A percentile compares a stretch with the other conserved stretches of the same genome.
Evolutionary conservation across 2,797 vertebrate species (phyloP).

Genomic region (Melanogrammus aeglefinus): DNA sequence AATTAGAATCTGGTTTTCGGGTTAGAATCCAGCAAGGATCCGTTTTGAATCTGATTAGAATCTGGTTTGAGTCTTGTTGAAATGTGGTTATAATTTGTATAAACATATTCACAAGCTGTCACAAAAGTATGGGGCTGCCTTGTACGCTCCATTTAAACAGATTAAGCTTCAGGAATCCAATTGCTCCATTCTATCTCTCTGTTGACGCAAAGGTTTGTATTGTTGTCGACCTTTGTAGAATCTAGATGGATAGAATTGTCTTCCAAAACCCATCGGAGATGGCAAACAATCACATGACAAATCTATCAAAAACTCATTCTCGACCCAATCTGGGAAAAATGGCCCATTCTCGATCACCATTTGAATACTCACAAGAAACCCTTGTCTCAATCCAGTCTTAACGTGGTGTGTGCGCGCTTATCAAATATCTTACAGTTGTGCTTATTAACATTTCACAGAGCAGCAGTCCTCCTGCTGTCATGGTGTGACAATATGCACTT

Average conservation of each 20-base stretch:
- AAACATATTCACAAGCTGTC: neutral
- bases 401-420: neutral
- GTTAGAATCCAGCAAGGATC: neutral
- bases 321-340: neutral
- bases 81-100: neutral
- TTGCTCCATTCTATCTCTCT: neutral
- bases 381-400: neutral
- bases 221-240: neutral
- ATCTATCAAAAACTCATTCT: neutral
- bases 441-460: neutral
- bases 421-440: neutral
- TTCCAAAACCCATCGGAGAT: neutral
- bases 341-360: neutral
- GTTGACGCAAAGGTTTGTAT: conserved; percentile 2
- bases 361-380: neutral
- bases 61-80: neutral
- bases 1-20: too few relatives aligned
- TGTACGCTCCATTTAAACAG: neutral
- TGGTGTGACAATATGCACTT: neutral
- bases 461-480: neutral
- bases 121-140: neutral
- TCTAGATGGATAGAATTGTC: neutral
- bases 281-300: neutral
- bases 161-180: neutral
- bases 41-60: neutral